Conservation (phyloP, 1,140 invertebrate species). For the Cheumatopsyche charites region DNA sequence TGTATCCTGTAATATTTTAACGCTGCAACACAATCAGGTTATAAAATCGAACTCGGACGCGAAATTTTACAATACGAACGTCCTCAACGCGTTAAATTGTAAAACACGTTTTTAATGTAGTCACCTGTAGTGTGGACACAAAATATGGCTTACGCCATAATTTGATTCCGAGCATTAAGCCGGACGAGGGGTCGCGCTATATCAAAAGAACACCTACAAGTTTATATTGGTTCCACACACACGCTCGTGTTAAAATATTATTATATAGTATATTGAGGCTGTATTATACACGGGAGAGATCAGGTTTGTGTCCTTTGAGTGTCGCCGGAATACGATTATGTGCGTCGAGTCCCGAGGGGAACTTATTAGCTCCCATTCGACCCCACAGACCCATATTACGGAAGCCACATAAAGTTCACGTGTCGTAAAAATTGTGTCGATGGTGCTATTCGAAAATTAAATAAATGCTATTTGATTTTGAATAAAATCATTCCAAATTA, state of each 20-base stretch:
- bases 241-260: too few relatives aligned
- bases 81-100: slow-evolving; percentile 2
- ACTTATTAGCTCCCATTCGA: slow-evolving; percentile 13
- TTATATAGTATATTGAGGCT: too few relatives aligned
- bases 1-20: too few relatives aligned
- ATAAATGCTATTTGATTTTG: too few relatives aligned
- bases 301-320: slow-evolving; percentile 22
- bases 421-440: too few relatives aligned
- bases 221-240: slow-evolving; percentile 17
- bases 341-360: slow-evolving; percentile 1
- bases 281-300: not conserved
- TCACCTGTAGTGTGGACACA: slow-evolving; percentile 3
- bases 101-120: slow-evolving; percentile 27
- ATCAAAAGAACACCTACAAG: slow-evolving; percentile 26
- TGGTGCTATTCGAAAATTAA: too few relatives aligned
- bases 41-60: too few relatives aligned
- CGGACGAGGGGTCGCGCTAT: slow-evolving; percentile 7
- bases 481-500: too few relatives aligned
- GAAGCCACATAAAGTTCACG: too few relatives aligned
- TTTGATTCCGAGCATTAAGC: slow-evolving; percentile 19
- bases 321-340: slow-evolving; percentile 7
- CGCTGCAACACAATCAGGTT: too few relatives aligned
- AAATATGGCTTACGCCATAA: slow-evolving; percentile 17
- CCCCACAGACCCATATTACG: slow-evolving; percentile 15
- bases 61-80: too few relatives aligned